Conservation (phyloP, 2,797 vertebrate genomes). For the Anolis apletophallus region DNA sequence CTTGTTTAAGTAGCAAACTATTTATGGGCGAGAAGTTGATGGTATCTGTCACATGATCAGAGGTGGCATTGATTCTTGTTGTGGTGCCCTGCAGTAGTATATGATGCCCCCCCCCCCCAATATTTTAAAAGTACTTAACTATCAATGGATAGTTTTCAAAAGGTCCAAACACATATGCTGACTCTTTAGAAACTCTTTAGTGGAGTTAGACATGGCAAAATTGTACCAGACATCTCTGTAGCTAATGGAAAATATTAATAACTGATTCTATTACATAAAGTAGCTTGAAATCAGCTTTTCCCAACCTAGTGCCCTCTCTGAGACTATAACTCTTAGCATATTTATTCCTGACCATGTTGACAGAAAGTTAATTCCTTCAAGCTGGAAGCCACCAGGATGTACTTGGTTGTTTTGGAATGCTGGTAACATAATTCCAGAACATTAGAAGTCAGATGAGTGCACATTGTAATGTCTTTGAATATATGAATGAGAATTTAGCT, state of each 20-base stretch:
- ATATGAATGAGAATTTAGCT: neutral
- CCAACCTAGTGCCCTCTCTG: neutral
- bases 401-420: neutral
- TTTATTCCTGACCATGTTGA: neutral
- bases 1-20: no score
- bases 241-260: neutral
- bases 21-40: no score
- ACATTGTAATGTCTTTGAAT: neutral
- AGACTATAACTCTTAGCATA: neutral
- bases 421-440: neutral
- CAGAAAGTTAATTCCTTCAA: neutral
- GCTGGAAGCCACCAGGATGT: neutral
- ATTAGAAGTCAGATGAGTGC: neutral
- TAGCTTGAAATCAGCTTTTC: neutral
- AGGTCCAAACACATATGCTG: neutral
- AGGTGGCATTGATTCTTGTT: neutral
- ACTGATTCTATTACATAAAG: neutral
- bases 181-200: neutral
- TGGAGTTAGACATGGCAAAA: neutral
- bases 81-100: neutral
- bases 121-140: neutral
- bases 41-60: no score
- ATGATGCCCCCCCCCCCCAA: no score
- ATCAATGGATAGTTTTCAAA: neutral
- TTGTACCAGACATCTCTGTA: neutral